Conservation (phyloP, 2,797 vertebrate species). For the Phylloscopus collybita region DNA sequence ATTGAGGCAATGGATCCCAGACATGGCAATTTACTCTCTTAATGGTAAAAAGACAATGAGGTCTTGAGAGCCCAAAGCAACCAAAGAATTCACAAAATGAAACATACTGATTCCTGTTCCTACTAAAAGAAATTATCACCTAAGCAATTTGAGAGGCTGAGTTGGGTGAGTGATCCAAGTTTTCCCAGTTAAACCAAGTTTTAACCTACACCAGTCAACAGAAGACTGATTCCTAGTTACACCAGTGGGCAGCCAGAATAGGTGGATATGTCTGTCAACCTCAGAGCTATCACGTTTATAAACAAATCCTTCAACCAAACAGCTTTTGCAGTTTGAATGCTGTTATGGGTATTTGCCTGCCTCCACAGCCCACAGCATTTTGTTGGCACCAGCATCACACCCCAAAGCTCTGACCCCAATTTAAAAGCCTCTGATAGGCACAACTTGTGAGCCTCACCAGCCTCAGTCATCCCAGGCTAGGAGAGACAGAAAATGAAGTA, state of each 20-base stretch:
- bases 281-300: neutral
- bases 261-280: rapidly evolving
- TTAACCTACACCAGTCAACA: neutral
- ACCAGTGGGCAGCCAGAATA: neutral
- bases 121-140: neutral
- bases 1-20: neutral
- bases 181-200: neutral
- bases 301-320: neutral
- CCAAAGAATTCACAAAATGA: neutral
- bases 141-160: neutral
- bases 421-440: neutral
- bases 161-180: neutral
- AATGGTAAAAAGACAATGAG: neutral
- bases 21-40: neutral
- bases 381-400: neutral
- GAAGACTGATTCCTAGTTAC: neutral
- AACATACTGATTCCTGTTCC: neutral
- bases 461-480: neutral
- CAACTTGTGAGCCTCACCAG: rapidly evolving
- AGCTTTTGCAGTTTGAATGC: neutral
- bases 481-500: neutral
- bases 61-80: neutral
- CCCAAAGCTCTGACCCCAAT: neutral
- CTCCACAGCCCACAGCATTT: rapidly evolving
- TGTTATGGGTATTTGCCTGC: rapidly evolving